A percentile compares a stretch with the other conserved stretches of the same genome.
Evolutionary conservation across 2,888 invertebrate genomes (phyloP).

Genomic region (Drepanosiphum platanoidis): DNA sequence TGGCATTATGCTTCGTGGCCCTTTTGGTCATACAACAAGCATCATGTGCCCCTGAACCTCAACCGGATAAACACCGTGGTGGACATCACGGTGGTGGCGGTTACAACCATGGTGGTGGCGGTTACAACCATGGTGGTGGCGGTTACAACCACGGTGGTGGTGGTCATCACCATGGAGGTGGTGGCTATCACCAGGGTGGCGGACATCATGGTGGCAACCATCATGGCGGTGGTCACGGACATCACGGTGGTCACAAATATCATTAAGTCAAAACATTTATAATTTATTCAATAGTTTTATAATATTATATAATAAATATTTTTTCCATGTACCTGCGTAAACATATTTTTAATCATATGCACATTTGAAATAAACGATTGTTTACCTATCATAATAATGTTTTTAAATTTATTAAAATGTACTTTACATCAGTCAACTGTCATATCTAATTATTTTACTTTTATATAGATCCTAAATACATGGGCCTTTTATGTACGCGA

Average conservation of each 20-base stretch:
- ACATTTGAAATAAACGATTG: neutral
- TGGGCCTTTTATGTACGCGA: no score
- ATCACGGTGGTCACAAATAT: neutral
- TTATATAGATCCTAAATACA: no score
- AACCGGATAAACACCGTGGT: neutral
- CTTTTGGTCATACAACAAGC: slow-evolving; percentile 30
- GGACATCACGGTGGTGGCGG: neutral
- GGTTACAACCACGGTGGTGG: neutral
- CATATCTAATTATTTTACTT: no score
- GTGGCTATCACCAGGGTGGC: neutral
- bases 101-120: neutral
- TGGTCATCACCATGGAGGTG: neutral
- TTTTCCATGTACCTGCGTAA: neutral
- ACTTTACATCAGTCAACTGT: neutral
- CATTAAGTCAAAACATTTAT: neutral
- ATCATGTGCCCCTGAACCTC: neutral
- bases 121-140: neutral
- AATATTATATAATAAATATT: no score
- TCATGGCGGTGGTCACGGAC: slow-evolving; percentile 7
- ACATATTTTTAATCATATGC: neutral
- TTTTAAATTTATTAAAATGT: neutral
- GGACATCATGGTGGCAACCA: neutral
- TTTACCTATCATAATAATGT: neutral
- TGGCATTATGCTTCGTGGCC: slow-evolving; percentile 11
- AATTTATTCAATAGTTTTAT: neutral